Conservation (phyloP, 2,113 vertebrate species). For the Condylura cristata region DNA sequence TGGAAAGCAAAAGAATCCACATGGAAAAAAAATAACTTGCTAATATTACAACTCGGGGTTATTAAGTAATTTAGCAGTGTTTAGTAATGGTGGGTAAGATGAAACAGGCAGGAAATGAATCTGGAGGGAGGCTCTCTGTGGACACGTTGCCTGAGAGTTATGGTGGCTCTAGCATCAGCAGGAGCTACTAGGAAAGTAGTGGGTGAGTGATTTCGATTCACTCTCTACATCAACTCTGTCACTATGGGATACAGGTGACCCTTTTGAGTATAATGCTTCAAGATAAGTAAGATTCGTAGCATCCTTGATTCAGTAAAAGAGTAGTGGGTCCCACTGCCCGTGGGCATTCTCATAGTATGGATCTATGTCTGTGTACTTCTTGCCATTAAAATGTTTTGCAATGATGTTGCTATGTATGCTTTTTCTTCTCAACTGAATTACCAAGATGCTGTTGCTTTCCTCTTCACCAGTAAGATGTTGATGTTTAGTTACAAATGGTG, state of each 20-base stretch:
- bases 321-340: too few relatives aligned
- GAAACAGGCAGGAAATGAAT: background rate
- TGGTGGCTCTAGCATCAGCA: background rate
- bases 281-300: background rate
- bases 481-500: background rate
- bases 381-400: background rate
- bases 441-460: background rate
- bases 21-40: background rate
- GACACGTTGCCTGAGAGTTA: fast-evolving
- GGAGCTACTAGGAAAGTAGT: background rate
- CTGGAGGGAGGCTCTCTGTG: background rate
- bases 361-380: background rate
- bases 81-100: background rate
- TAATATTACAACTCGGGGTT: background rate
- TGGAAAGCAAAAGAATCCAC: background rate
- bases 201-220: fast-evolving
- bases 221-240: fast-evolving
- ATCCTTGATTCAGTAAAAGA: background rate
- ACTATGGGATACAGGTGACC: background rate
- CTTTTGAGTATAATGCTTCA: background rate
- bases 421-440: background rate
- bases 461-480: background rate
- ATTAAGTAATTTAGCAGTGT: background rate
- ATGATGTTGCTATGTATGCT: background rate
- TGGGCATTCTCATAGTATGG: background rate